Evolutionary conservation across 2,888 invertebrate species (phyloP).

Genomic region (Chironomus tentans): DNA sequence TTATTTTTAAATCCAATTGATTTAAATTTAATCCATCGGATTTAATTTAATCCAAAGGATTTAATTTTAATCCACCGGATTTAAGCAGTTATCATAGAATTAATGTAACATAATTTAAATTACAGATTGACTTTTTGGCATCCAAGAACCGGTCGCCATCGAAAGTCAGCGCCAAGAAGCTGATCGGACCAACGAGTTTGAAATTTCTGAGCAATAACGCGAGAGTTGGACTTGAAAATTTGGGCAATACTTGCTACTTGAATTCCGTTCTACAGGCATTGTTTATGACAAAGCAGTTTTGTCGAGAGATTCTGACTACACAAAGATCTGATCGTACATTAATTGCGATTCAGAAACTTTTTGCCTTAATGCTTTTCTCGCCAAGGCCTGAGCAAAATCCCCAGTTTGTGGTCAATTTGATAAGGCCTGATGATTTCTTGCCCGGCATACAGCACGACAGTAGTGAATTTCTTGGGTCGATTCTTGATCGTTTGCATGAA

Average conservation of each 20-base stretch:
- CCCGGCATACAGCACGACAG: slow-evolving; percentile 78
- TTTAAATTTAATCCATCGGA: not conserved
- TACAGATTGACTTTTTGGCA: slow-evolving; percentile 32
- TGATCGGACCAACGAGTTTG: slow-evolving; percentile 31
- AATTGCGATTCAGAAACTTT: slow-evolving; percentile 60
- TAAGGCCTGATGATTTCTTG: slow-evolving; percentile 68
- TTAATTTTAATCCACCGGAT: too few species aligned
- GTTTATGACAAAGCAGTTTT: slow-evolving; percentile 71
- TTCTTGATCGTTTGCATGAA: slow-evolving; percentile 54
- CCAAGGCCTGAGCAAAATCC: slow-evolving; percentile 59
- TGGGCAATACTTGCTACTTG: slow-evolving; percentile 85
- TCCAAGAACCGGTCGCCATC: slow-evolving; percentile 43
- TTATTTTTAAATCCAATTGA: not conserved
- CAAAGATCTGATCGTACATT: slow-evolving; percentile 50
- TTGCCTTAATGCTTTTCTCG: slow-evolving; percentile 63
- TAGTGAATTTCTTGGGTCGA: slow-evolving; percentile 71
- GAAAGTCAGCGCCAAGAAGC: slow-evolving; percentile 37
- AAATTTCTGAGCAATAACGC: slow-evolving; percentile 32
- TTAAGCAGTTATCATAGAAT: too few species aligned
- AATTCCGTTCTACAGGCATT: slow-evolving; percentile 79
- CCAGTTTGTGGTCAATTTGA: slow-evolving; percentile 56
- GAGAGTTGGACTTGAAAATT: slow-evolving; percentile 64
- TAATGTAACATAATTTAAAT: too few species aligned
- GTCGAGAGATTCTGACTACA: slow-evolving; percentile 53
- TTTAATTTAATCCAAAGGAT: too few species aligned